Percentiles rank a stretch among this genome's conserved stretches.
Conservation (phyloP, 2,888 invertebrate species). For the Tenthredo distinguenda region DNA sequence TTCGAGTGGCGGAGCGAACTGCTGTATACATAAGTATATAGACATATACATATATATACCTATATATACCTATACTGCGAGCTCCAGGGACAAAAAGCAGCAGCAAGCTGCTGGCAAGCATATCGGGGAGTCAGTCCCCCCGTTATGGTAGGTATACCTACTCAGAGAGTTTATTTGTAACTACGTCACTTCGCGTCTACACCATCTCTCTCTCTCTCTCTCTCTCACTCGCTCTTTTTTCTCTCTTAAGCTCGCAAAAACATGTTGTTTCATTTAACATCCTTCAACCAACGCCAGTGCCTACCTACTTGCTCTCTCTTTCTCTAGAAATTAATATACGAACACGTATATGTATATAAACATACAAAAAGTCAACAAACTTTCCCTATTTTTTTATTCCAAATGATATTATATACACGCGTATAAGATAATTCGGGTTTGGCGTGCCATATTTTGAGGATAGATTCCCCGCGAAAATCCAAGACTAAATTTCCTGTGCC, state of each 20-base stretch:
- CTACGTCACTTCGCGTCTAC: conserved; percentile 10
- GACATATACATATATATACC: background rate
- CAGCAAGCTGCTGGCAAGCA: background rate
- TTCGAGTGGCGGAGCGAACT: background rate
- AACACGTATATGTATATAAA: background rate
- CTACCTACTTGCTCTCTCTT: background rate
- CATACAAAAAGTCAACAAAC: background rate
- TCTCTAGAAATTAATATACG: background rate
- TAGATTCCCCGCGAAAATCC: no score
- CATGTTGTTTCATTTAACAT: conserved; percentile 33
- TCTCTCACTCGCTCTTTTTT: background rate
- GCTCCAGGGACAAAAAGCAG: conserved; percentile 8
- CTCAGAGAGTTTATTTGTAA: conserved; percentile 33
- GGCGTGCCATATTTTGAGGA: no score
- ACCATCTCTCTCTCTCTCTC: background rate
- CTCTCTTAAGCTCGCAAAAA: background rate
- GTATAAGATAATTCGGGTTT: no score
- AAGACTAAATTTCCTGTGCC: no score
- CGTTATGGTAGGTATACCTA: conserved; percentile 7
- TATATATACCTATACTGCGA: background rate
- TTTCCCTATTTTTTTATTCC: no score
- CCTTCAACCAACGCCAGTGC: background rate
- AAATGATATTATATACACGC: no score
- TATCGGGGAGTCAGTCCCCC: conserved; percentile 11
- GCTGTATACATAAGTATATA: background rate